Percentiles rank a stretch among this genome's conserved stretches.
These are phyloP conservation scores for Melanostigma gelatinosum DNA, from an alignment of 2,113 vertebrate species.

Conservation along the genomic window DNA sequence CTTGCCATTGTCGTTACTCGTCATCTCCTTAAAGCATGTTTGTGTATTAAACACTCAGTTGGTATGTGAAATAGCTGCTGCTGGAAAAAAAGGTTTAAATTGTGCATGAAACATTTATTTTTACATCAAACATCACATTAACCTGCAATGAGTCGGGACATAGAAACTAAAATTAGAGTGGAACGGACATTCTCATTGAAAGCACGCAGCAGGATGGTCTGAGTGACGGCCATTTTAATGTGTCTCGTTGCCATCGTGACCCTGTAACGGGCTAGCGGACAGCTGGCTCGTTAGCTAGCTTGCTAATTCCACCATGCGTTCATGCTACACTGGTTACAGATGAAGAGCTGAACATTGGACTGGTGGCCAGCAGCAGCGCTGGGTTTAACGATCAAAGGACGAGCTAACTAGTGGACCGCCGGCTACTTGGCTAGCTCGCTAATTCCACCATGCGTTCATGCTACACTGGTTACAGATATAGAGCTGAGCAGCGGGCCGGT, in stretches of 20 bases:
- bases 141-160: constrained; percentile 10
- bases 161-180: not conserved
- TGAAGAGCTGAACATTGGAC: not conserved
- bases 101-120: constrained; percentile 48
- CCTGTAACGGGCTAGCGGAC: too few species aligned
- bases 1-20: constrained; percentile 23
- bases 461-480: not conserved
- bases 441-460: not conserved
- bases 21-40: constrained; percentile 68
- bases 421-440: too few species aligned
- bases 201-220: not conserved
- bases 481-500: not conserved
- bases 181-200: not conserved
- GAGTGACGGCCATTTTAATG: not conserved
- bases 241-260: not conserved
- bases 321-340: not conserved
- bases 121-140: constrained; percentile 36
- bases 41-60: constrained; percentile 48
- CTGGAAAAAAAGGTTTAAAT: constrained; percentile 44
- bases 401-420: too few species aligned
- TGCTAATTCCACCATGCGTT: not conserved
- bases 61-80: constrained; percentile 67
- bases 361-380: too few species aligned
- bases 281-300: not conserved
- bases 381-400: too few species aligned